Evolutionary conservation across 92 coral and sea anemone species (phyloP).

Genomic region (Epizoanthus scotinus): DNA sequence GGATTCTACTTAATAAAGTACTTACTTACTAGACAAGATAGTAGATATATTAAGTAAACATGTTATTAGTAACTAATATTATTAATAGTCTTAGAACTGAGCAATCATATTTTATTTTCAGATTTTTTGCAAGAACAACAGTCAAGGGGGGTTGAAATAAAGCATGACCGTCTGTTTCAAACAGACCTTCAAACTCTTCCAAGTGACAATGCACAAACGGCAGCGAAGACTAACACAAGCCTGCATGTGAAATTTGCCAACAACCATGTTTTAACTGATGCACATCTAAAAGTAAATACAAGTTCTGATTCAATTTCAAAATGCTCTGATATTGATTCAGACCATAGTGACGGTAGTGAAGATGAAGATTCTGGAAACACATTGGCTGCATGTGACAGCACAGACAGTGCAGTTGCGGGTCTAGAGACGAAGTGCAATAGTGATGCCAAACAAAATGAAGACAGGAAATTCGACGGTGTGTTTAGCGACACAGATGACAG

Average conservation of each 20-base stretch:
- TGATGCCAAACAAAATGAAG: conserved; percentile 43
- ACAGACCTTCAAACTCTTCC: not conserved
- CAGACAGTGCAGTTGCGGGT: not conserved
- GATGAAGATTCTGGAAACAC: not conserved
- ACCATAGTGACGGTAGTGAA: not conserved
- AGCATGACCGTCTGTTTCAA: not conserved
- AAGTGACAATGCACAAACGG: not conserved
- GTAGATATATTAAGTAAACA: no score
- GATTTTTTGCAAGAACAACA: conserved; percentile 29
- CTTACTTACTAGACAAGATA: no score
- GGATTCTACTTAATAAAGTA: no score
- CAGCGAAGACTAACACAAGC: not conserved
- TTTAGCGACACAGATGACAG: conserved; percentile 87
- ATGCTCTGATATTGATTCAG: not conserved
- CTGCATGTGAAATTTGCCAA: not conserved
- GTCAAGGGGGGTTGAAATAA: conserved; percentile 11
- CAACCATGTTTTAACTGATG: no score
- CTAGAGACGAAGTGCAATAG: not conserved
- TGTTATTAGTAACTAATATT: no score
- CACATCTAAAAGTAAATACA: not conserved
- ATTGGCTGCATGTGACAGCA: not conserved
- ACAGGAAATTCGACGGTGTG: conserved; percentile 80
- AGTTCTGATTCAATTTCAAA: conserved; percentile 1
- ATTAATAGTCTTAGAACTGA: no score
- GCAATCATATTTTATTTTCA: not conserved